Percentiles rank a stretch among this genome's conserved stretches.
phyloP scores from a whole-genome alignment of 2,888 invertebrate genomes.

The Stomorhina lunata region DNA sequence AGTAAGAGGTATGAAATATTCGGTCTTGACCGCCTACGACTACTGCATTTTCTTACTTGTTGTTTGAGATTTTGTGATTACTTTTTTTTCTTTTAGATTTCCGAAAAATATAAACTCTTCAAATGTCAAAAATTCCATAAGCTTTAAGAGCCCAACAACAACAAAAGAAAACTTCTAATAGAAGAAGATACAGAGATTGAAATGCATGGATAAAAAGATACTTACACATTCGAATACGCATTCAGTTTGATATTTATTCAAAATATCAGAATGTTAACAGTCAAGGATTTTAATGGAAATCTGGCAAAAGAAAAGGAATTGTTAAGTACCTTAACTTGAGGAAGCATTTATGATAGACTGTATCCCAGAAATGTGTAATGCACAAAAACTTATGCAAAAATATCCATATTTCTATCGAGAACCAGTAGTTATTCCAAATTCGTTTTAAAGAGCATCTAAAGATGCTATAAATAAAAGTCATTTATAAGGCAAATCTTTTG shows the following conservation, averaged over 20 bases:
- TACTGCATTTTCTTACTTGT: neutral
- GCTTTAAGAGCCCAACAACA: neutral
- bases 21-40: neutral
- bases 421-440: no score
- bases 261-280: neutral
- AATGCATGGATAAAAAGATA: neutral
- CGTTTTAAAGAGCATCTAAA: no score
- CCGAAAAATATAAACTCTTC: slow-evolving; percentile 12
- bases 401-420: no score
- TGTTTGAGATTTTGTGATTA: neutral
- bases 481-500: no score
- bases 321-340: no score
- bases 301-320: neutral
- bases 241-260: no score
- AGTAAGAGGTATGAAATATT: no score
- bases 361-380: no score
- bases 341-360: no score
- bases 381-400: no score
- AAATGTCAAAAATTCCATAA: slow-evolving; percentile 20
- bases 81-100: neutral
- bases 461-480: no score
- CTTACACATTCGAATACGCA: neutral
- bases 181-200: neutral
- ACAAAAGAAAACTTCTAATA: neutral
- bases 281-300: neutral